Evolutionary conservation across 2,113 vertebrate species (phyloP), one percentile per base, ranked within the genome.

Genomic region (Halichoerus grypus): DNA sequence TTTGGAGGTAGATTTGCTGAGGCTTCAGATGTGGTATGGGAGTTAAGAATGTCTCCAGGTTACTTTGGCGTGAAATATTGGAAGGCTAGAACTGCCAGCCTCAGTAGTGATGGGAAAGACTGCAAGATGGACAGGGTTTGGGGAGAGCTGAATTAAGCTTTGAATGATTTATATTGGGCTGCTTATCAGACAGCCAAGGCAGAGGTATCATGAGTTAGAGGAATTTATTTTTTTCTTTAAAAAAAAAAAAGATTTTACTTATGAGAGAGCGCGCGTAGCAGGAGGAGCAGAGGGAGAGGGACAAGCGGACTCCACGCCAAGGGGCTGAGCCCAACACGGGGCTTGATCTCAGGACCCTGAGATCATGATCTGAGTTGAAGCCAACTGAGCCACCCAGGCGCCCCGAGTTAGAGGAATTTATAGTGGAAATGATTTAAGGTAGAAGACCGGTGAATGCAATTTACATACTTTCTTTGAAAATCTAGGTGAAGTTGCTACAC

Each of bases 231-330:
- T 33, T 69, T 69, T 36, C 8, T 5, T 65, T 65, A 5, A 65
- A 63, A 63, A 31, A 63, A 63, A 63, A 59, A 63, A 63, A 26
- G 28, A 33, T 67, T 67, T 65, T 65, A 65, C 33, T 33, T 69
- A n/a, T n/a, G 33, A 36, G 67, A 36, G 67, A 10, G 33, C 3
- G 4, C 0, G 4, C 2, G 16, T 16, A 36, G 33, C 4, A 18
- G 67, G 7, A n/a, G 33, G 18, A 69, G 67, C n/a, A 69, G 33
- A 69, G 67, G 67, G 33, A 69, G 67, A 69, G 18, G 33, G 67
- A 69, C 67, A 36, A 69, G 65, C 1, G 8, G 33, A 69, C 33
- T 69, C 33, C 33, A n/a, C 4, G 33, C 31, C n/a, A 7, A 69
- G 65, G 65, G 15, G 65, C 7, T 0, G 7, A 69, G 33, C 67